A percentile compares a stretch with the other conserved stretches of the same genome.
phyloP scores from a whole-genome alignment of 2,888 invertebrate genomes.

The Shargacucullia verbasci region DNA sequence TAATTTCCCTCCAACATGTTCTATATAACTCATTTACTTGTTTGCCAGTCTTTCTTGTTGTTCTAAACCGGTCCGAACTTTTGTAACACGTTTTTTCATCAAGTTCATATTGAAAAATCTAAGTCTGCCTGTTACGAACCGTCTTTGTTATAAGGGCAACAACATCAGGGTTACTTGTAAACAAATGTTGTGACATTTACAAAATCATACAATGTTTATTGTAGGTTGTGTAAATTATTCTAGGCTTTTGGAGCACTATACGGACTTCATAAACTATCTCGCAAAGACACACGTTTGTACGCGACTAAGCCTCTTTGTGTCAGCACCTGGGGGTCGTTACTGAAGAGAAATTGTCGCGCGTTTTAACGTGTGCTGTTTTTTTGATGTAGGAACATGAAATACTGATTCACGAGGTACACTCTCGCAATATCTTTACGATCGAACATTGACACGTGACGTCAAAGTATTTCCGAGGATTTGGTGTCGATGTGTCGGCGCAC shows the following conservation, averaged over 20 bases:
- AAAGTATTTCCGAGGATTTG: slow-evolving; percentile 50
- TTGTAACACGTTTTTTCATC: neutral
- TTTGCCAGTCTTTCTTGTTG: slow-evolving; percentile 4
- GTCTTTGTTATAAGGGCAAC: slow-evolving; percentile 20
- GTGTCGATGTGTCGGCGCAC: slow-evolving; percentile 50
- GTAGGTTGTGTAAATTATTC: slow-evolving; percentile 31
- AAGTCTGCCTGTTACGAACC: slow-evolving; percentile 1
- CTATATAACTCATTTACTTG: slow-evolving; percentile 21
- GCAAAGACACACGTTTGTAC: slow-evolving; percentile 32
- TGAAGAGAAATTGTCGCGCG: slow-evolving; percentile 37
- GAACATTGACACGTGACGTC: slow-evolving; percentile 57
- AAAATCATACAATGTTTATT: slow-evolving; percentile 19
- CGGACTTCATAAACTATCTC: slow-evolving; percentile 34
- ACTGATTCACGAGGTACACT: slow-evolving; percentile 34
- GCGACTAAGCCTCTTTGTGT: slow-evolving; percentile 38
- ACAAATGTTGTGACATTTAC: slow-evolving; percentile 20
- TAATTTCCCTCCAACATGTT: slow-evolving; percentile 20
- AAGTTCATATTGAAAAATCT: slow-evolving; percentile 15
- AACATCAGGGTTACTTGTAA: slow-evolving; percentile 8
- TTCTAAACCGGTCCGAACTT: slow-evolving; percentile 1
- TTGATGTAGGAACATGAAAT: slow-evolving; percentile 34
- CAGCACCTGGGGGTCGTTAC: slow-evolving; percentile 48
- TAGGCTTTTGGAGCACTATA: slow-evolving; percentile 32
- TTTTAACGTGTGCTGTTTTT: slow-evolving; percentile 43
- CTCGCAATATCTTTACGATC: slow-evolving; percentile 53